A percentile compares a stretch with the other conserved stretches of the same genome.
phyloP scores from a whole-genome alignment of 1,140 invertebrate genomes.

The Drosophila malerkotliana region DNA sequence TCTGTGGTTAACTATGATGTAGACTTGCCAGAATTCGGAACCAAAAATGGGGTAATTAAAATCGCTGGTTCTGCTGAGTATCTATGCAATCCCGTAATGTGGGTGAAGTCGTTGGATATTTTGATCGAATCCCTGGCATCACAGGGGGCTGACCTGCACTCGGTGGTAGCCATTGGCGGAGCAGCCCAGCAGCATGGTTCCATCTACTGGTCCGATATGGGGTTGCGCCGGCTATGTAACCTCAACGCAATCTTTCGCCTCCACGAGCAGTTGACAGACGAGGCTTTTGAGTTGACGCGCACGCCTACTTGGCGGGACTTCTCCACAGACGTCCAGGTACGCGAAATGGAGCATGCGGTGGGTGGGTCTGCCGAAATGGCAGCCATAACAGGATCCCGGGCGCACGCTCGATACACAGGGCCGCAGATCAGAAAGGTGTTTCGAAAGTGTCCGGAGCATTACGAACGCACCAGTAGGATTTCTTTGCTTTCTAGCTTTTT shows the following conservation, averaged over 20 bases:
- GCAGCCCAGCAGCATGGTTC: constrained; percentile 98
- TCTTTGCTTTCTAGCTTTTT: constrained; percentile 96
- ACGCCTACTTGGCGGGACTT: constrained; percentile 98
- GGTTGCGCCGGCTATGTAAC: constrained; percentile 87
- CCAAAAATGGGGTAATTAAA: background rate
- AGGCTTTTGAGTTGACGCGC: constrained; percentile 89
- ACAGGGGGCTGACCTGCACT: constrained; percentile 91
- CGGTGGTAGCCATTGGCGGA: constrained; percentile 92
- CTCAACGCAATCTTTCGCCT: constrained; percentile 90
- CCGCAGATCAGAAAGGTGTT: constrained; percentile 95
- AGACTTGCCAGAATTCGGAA: constrained; percentile 56
- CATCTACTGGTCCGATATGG: constrained; percentile 94
- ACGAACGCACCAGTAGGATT: constrained; percentile 93
- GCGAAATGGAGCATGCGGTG: constrained; percentile 89
- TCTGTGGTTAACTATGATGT: constrained; percentile 42
- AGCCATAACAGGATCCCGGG: constrained; percentile 94
- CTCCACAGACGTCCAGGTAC: constrained; percentile 92
- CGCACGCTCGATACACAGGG: constrained; percentile 96
- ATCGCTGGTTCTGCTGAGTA: constrained; percentile 8
- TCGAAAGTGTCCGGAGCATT: constrained; percentile 88
- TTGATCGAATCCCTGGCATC: constrained; percentile 92
- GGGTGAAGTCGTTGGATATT: constrained; percentile 97
- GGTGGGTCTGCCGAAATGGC: constrained; percentile 92
- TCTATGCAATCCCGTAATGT: constrained; percentile 93
- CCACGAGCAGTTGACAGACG: constrained; percentile 91